phyloP scores from a whole-genome alignment of 2,888 invertebrate species.

The Melinaea marsaeus region DNA sequence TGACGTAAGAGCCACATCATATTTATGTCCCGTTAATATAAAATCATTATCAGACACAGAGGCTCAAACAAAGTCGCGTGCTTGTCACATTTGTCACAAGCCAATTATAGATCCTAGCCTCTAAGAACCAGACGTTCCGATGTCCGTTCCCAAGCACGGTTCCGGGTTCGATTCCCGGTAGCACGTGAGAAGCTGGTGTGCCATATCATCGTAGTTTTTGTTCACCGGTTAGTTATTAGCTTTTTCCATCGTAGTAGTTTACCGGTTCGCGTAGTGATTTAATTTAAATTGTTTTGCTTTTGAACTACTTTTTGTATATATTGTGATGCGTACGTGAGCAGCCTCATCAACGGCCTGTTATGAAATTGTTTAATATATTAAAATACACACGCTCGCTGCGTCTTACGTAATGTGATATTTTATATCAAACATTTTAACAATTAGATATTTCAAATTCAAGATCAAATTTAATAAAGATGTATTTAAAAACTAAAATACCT shows the following conservation, averaged over 20 bases:
- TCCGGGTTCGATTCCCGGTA: constrained; percentile 72
- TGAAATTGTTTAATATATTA: constrained; percentile 2
- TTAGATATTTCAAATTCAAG: too few relatives aligned
- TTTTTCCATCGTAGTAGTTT: constrained; percentile 32
- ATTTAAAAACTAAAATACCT: too few relatives aligned
- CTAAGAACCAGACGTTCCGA: constrained; percentile 52
- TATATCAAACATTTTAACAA: too few relatives aligned
- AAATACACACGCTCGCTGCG: neutral
- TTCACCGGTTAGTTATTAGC: constrained; percentile 32
- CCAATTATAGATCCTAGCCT: constrained; percentile 40
- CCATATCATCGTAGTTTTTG: constrained; percentile 58
- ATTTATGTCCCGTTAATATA: constrained; percentile 6
- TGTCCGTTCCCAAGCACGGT: constrained; percentile 63
- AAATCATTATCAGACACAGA: constrained; percentile 14
- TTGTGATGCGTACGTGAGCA: constrained; percentile 4
- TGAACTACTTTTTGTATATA: constrained; percentile 8
- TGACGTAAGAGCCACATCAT: neutral
- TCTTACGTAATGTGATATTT: constrained; percentile 8
- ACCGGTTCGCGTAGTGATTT: constrained; percentile 31
- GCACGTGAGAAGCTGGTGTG: constrained; percentile 71
- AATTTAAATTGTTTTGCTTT: constrained; percentile 31
- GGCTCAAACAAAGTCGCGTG: constrained; percentile 27
- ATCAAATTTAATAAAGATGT: too few relatives aligned
- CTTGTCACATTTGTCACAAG: constrained; percentile 30
- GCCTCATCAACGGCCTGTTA: neutral